phyloP scores from a whole-genome alignment of 2,113 vertebrate species.

The Laticauda laticaudata region DNA sequence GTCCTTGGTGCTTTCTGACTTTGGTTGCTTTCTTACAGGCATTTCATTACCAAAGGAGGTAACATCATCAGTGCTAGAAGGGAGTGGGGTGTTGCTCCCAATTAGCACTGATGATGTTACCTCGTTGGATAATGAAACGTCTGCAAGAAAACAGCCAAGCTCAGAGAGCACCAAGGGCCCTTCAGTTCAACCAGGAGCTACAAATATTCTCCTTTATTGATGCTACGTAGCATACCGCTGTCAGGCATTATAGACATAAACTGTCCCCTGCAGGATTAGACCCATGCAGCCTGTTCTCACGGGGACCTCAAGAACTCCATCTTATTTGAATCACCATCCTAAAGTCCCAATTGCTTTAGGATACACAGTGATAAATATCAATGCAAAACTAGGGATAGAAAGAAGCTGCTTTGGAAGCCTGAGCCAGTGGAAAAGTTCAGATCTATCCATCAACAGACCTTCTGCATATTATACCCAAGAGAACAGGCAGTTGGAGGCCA shows the following conservation, averaged over 20 bases:
- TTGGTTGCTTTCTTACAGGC: neutral
- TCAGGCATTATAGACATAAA: neutral
- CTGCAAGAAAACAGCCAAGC: neutral
- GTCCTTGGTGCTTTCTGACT: conserved; percentile 28
- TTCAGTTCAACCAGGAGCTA: too few relatives aligned
- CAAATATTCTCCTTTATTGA: too few relatives aligned
- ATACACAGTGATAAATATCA: neutral
- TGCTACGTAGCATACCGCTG: too few relatives aligned
- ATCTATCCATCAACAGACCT: neutral
- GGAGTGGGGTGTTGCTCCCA: too few relatives aligned
- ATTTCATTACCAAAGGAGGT: neutral
- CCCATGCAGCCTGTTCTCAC: neutral
- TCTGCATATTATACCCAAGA: neutral
- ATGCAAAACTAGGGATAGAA: neutral
- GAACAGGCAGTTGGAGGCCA: neutral
- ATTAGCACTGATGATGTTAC: neutral
- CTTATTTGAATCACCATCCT: neutral
- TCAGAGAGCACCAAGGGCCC: too few relatives aligned
- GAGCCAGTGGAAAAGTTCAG: conserved; percentile 5
- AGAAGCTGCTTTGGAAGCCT: neutral
- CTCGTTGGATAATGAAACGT: neutral
- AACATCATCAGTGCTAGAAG: too few relatives aligned
- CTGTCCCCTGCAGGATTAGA: neutral
- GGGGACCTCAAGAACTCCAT: neutral
- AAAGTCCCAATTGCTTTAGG: neutral